Evolutionary conservation across 2,797 vertebrate genomes (phyloP).

Genomic region (Chrosomus eos): DNA sequence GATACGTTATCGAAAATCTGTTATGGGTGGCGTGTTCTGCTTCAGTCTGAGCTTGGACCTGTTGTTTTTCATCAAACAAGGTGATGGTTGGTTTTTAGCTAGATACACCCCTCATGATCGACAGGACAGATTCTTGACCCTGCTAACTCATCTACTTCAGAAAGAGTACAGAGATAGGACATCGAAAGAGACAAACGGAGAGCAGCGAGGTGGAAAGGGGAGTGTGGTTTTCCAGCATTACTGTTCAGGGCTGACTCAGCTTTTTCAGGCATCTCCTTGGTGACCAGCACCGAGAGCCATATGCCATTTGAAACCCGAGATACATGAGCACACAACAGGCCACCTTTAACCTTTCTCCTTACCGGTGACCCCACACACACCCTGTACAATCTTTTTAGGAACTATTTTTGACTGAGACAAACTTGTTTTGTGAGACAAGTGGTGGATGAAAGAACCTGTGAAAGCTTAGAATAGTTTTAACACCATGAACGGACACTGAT

Average conservation of each 20-base stretch:
- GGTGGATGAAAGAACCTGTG: conserved; percentile 8
- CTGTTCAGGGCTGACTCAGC: conserved; percentile 37
- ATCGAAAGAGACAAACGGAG: not conserved
- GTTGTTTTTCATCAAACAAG: not conserved
- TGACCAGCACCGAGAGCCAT: conserved; percentile 43
- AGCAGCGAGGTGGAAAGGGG: not conserved
- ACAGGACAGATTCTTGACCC: not conserved
- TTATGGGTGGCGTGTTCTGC: not conserved
- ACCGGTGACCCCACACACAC: conserved; percentile 4
- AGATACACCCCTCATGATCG: not conserved
- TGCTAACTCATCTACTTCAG: not conserved
- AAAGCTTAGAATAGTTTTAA: conserved; percentile 22
- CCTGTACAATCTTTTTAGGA: not conserved
- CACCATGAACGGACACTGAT: not conserved
- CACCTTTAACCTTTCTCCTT: conserved; percentile 44
- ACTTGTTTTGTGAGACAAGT: conserved; percentile 35
- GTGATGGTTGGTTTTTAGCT: not conserved
- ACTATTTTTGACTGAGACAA: conserved; percentile 22
- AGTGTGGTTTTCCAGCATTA: conserved; percentile 2
- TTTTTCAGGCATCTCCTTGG: conserved; percentile 24
- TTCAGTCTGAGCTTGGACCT: not conserved
- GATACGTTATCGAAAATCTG: conserved; percentile 34
- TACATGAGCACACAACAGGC: conserved; percentile 8
- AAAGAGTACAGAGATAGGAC: not conserved
- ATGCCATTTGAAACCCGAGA: conserved; percentile 35